Conservation (phyloP, 2,797 vertebrate species). For the Sebastolobus alascanus region DNA sequence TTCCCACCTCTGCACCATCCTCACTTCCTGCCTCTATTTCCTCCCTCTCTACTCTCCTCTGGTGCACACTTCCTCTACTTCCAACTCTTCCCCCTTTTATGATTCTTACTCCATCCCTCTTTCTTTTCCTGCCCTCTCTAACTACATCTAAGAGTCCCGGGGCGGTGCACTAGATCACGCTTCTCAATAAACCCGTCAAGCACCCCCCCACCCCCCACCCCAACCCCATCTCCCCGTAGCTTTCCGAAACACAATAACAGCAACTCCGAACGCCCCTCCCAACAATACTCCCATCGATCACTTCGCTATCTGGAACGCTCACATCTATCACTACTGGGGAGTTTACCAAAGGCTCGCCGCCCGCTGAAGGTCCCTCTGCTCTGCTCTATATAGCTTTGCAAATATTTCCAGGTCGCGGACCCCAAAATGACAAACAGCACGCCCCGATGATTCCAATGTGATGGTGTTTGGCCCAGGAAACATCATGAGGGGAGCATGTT, state of each 20-base stretch:
- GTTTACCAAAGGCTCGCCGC: slow-evolving; percentile 40
- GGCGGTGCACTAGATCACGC: slow-evolving; percentile 83
- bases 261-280: slow-evolving; percentile 62
- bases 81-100: slow-evolving; percentile 8
- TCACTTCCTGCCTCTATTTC: slow-evolving; percentile 58
- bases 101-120: neutral
- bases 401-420: slow-evolving; percentile 14
- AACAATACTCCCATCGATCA: slow-evolving; percentile 76
- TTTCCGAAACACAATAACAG: slow-evolving; percentile 78
- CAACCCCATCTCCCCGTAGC: slow-evolving; percentile 49
- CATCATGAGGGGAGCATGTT: neutral
- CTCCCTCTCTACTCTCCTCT: slow-evolving; percentile 38
- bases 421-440: neutral
- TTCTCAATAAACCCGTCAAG: slow-evolving; percentile 86
- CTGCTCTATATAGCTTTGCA: slow-evolving; percentile 20
- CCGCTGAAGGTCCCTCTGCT: slow-evolving; percentile 20
- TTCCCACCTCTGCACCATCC: slow-evolving; percentile 69
- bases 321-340: slow-evolving; percentile 65
- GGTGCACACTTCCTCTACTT: slow-evolving; percentile 40
- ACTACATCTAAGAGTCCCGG: slow-evolving; percentile 80
- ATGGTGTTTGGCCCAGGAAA: neutral
- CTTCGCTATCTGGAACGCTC: slow-evolving; percentile 57
- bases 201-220: slow-evolving; percentile 16
- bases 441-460: neutral
- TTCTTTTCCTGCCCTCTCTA: slow-evolving; percentile 69